These are phyloP conservation scores for Crenichthys baileyi DNA, from an alignment of 2,797 vertebrate species.

Conservation along the genomic window DNA sequence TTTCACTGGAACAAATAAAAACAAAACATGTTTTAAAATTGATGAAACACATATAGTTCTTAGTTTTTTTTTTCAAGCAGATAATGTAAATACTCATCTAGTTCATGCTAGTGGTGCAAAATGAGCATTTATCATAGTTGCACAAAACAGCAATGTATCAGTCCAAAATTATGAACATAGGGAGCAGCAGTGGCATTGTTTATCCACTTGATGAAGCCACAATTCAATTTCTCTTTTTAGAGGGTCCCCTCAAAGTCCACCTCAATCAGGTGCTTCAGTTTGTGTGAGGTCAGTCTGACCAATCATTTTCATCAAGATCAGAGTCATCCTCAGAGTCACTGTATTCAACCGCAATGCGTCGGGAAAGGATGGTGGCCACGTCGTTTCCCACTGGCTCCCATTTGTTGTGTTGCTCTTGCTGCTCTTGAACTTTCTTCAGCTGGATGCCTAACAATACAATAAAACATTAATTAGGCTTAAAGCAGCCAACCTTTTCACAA, in stretches of 20 bases:
- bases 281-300: slow-evolving; percentile 85
- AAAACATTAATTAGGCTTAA: not conserved
- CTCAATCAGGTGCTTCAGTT: not conserved
- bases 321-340: slow-evolving; percentile 95
- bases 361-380: slow-evolving; percentile 94
- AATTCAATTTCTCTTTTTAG: not conserved
- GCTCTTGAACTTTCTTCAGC: slow-evolving; percentile 94
- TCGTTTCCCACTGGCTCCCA: slow-evolving; percentile 91
- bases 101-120: not conserved
- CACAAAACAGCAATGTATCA: not conserved
- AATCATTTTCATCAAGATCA: slow-evolving; percentile 93
- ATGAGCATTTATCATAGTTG: not conserved
- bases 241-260: not conserved
- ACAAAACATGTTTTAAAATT: not conserved
- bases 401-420: slow-evolving; percentile 92
- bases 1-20: not conserved
- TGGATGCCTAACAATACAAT: slow-evolving; percentile 86
- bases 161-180: not conserved
- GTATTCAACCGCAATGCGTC: slow-evolving; percentile 95
- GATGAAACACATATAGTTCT: not conserved
- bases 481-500: not conserved
- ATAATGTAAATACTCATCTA: not conserved
- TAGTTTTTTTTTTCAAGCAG: not conserved
- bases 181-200: not conserved
- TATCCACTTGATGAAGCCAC: slow-evolving; percentile 44